Evolutionary conservation across 2,113 vertebrate species (phyloP), one percentile per base, ranked within the genome.

Genomic region (Neodontobutis hainanensis): DNA sequence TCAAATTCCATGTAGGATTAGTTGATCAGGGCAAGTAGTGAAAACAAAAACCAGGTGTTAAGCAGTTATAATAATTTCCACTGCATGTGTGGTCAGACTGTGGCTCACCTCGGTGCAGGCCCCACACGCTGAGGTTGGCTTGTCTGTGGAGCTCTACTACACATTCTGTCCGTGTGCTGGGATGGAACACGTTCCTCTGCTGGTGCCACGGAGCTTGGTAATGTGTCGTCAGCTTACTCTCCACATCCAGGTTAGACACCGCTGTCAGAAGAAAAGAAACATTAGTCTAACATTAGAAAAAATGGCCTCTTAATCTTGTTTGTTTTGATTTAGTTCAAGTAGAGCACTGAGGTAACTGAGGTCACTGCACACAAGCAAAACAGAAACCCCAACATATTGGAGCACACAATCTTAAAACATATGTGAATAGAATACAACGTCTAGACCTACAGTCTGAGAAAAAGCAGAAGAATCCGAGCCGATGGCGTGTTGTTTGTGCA

Each of bases 241-340:
- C 97, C 61, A 91, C 88, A 62, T 99, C 97, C 94, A 99, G 92
- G 83, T 95, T 94, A 32, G 97, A 99, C 67, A 98, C 94, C 11
- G 97, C 97, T 99, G 92, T 35, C 52, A 62, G 66, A 77, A 38
- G 70, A 65, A 60, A 11, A 40, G n/a, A 60, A 14, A 52, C 5
- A 6, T 45, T 6, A 45, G 12, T 34, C 11, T 3, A n/a, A n/a
- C n/a, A n/a, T n/a, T n/a, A 10, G 12, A 19, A 15, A 27, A 8
- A 27, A 52, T 51, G 42, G 1, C 42, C 2, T 6, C 42, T 8
- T 43, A 43, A 43, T 8, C 3, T 27, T 27, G 19, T 27, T 27
- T 27, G 19, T 27, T 27, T 27, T 27, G 52, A 14, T 7, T 12
- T 43, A 72, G 35, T 19, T 45, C 53, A 57, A 9, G 3, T 15